These are phyloP conservation scores for Paradoxurus hermaphroditus DNA, from an alignment of 2,113 vertebrate genomes.

Conservation along the genomic window DNA sequence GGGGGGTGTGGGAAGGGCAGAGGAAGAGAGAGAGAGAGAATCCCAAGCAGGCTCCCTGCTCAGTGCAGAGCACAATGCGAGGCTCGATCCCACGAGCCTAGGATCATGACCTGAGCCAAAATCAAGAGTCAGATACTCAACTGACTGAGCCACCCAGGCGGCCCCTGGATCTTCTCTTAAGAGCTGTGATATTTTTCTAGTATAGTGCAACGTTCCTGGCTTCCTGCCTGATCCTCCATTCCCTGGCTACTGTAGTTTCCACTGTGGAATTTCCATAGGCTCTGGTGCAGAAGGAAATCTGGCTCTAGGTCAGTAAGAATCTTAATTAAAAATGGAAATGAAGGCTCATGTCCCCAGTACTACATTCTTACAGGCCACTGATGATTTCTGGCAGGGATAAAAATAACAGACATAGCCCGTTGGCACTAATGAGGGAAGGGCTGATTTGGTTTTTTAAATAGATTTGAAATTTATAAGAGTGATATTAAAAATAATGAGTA, in stretches of 20 bases:
- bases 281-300: neutral
- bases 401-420: slow-evolving; percentile 30
- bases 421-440: neutral
- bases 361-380: neutral
- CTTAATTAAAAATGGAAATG: slow-evolving; percentile 54
- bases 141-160: too few species aligned
- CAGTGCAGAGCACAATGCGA: too few species aligned
- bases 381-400: slow-evolving; percentile 43
- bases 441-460: neutral
- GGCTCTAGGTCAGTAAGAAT: neutral
- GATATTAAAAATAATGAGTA: neutral
- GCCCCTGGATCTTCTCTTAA: neutral
- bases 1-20: too few species aligned
- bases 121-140: too few species aligned
- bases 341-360: neutral
- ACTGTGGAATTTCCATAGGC: neutral
- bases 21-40: too few species aligned
- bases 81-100: too few species aligned
- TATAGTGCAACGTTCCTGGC: neutral
- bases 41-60: too few species aligned
- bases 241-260: neutral
- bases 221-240: neutral
- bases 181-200: neutral
- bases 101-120: too few species aligned
- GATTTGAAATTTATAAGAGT: neutral